phyloP scores from a whole-genome alignment of 2,888 invertebrate genomes.

The Macrophya alboannulata region DNA sequence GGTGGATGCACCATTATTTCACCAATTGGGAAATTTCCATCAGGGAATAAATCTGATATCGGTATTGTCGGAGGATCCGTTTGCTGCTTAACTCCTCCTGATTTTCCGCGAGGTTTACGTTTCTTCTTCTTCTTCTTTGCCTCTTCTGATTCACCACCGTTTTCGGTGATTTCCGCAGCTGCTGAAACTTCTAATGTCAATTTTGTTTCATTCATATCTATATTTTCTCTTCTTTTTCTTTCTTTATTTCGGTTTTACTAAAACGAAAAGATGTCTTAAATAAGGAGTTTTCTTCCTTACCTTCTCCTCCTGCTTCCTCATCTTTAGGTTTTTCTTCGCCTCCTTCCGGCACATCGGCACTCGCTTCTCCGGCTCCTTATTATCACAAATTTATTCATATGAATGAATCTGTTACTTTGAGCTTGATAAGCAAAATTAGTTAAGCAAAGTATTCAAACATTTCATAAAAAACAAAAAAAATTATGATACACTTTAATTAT shows the following conservation, averaged over 20 bases:
- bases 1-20: conserved; percentile 93
- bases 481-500: background rate
- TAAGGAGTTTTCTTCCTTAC: background rate
- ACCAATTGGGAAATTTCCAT: conserved; percentile 93
- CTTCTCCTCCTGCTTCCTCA: conserved; percentile 60
- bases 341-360: conserved; percentile 79
- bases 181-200: conserved; percentile 68
- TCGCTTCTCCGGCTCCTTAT: conserved; percentile 78
- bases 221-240: conserved; percentile 43
- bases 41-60: conserved; percentile 91
- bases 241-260: background rate
- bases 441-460: background rate
- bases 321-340: conserved; percentile 72
- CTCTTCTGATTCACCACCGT: conserved; percentile 83
- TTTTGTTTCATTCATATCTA: conserved; percentile 73
- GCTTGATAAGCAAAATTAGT: background rate
- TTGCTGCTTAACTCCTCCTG: conserved; percentile 82
- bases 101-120: conserved; percentile 80
- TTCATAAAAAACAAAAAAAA: no score
- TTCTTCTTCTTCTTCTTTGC: conserved; percentile 87
- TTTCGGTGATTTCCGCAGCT: conserved; percentile 78
- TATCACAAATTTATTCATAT: conserved; percentile 36
- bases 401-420: background rate
- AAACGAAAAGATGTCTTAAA: background rate
- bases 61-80: conserved; percentile 94